These are phyloP conservation scores for Charanyca ferruginea DNA, from an alignment of 2,888 invertebrate genomes.

Conservation along the genomic window DNA sequence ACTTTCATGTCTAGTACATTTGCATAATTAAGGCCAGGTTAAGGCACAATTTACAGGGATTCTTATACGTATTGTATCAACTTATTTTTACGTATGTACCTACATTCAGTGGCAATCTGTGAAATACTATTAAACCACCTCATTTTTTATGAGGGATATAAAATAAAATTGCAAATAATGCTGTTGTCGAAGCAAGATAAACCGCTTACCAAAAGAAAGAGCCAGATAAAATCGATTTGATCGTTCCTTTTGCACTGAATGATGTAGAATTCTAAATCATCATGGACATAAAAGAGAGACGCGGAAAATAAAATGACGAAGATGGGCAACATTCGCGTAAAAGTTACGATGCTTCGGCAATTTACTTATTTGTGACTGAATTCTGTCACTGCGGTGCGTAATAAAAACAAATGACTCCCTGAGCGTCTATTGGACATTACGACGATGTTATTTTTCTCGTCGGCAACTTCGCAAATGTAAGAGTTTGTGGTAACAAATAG, in stretches of 20 bases:
- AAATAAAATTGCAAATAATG: conserved; percentile 1
- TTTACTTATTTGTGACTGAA: conserved; percentile 43
- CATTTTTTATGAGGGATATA: not conserved
- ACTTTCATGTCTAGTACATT: too few species aligned
- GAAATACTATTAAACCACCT: not conserved
- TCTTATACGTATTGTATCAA: too few species aligned
- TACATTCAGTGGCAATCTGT: too few species aligned
- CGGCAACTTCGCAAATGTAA: conserved; percentile 26
- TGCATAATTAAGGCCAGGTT: too few species aligned
- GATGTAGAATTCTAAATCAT: conserved; percentile 17
- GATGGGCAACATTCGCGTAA: conserved; percentile 27
- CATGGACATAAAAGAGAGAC: conserved; percentile 20
- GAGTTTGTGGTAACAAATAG: conserved; percentile 36
- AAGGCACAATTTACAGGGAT: too few species aligned
- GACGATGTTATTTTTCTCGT: conserved; percentile 28
- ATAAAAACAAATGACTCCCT: conserved; percentile 65
- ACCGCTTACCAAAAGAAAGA: not conserved
- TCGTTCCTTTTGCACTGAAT: conserved; percentile 5
- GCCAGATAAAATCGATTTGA: conserved; percentile 20
- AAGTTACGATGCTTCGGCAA: conserved; percentile 38
- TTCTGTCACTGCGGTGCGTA: conserved; percentile 40
- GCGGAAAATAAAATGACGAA: conserved; percentile 32
- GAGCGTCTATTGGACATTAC: conserved; percentile 28
- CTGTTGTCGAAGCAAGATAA: not conserved
- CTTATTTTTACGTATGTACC: too few species aligned